phyloP scores from a whole-genome alignment of 2,113 vertebrate genomes.

The Chaetura pelagica region DNA sequence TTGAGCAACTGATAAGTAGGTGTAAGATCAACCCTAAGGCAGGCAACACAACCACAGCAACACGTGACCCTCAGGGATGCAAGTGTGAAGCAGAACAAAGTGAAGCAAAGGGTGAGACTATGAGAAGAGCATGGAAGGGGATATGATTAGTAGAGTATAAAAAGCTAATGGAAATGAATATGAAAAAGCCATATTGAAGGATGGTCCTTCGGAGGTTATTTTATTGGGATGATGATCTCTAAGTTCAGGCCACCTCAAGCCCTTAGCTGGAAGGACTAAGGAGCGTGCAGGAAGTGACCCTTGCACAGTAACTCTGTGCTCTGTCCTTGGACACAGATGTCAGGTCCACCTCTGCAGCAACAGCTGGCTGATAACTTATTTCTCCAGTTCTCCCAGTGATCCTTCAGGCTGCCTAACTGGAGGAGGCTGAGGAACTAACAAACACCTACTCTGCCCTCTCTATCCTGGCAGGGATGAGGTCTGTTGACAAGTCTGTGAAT shows the following conservation, averaged over 20 bases:
- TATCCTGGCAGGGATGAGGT: not conserved
- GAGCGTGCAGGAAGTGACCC: not conserved
- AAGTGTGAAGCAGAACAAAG: not conserved
- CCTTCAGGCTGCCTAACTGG: rapidly evolving
- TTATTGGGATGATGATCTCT: not conserved
- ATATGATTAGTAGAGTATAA: not conserved
- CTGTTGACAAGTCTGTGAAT: not conserved
- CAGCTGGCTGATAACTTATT: not conserved
- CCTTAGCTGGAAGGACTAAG: not conserved
- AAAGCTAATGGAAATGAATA: not conserved
- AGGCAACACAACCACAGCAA: not conserved
- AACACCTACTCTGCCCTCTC: not conserved
- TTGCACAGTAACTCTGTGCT: not conserved
- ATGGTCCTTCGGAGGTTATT: not conserved
- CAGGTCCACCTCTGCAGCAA: not conserved
- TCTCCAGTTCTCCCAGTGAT: not conserved
- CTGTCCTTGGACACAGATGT: not conserved
- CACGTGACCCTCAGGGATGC: not conserved
- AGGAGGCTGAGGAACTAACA: not conserved
- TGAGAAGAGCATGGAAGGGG: not conserved
- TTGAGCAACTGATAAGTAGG: conserved; percentile 5
- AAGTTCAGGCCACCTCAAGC: not conserved
- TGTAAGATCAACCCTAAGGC: not conserved
- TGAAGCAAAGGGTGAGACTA: not conserved
- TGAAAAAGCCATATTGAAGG: not conserved